Conservation (phyloP, 2,113 vertebrate species). For the Trogon melanurus region DNA sequence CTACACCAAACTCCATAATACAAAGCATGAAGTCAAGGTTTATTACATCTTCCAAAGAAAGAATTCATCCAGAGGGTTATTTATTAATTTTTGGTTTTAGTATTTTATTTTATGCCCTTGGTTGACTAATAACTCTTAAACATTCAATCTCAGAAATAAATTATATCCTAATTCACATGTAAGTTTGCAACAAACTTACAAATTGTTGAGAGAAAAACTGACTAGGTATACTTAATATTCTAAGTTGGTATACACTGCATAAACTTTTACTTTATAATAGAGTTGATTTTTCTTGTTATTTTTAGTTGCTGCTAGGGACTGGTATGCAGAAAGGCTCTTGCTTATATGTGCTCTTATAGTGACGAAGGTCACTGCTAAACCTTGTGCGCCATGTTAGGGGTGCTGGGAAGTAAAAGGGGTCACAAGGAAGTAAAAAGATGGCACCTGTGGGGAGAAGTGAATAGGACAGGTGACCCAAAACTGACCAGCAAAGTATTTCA, state of each 20-base stretch:
- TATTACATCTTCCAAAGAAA: not conserved
- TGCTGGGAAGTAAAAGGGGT: no score
- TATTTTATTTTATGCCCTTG: not conserved
- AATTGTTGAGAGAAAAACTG: not conserved
- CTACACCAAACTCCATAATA: not conserved
- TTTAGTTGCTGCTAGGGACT: no score
- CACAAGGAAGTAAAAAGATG: no score
- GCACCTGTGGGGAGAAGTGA: no score
- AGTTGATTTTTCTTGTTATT: not conserved
- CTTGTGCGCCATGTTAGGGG: no score
- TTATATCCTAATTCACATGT: not conserved
- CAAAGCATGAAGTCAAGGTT: not conserved
- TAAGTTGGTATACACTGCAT: not conserved
- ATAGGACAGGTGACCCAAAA: no score
- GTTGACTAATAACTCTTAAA: not conserved
- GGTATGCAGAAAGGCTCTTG: no score
- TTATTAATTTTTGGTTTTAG: not conserved
- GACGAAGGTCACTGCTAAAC: no score
- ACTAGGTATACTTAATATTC: not conserved
- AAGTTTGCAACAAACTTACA: not conserved
- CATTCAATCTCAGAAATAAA: not conserved
- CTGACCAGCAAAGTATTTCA: no score
- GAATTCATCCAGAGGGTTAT: not conserved
- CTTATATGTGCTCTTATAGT: no score
- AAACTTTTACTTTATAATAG: not conserved